Conservation (phyloP, 2,888 invertebrate genomes). For the Eupithecia dodoneata region DNA sequence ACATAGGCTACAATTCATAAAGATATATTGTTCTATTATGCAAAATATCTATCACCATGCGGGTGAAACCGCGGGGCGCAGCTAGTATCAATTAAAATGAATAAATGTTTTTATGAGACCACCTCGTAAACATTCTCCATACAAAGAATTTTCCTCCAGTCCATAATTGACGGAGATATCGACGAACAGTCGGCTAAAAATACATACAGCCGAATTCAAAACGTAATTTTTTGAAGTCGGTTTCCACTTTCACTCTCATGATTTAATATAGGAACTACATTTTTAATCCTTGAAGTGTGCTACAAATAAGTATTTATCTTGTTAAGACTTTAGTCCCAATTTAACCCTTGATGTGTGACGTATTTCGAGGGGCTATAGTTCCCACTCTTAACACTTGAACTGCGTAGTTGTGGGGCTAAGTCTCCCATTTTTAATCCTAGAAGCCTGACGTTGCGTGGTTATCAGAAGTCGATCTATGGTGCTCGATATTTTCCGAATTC, state of each 20-base stretch:
- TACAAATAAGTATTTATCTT: not conserved
- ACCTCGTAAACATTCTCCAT: too few species aligned
- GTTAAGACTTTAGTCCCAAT: not conserved
- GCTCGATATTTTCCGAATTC: constrained; percentile 51
- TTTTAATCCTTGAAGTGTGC: not conserved
- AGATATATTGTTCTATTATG: too few species aligned
- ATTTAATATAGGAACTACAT: not conserved
- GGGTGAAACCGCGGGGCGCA: too few species aligned
- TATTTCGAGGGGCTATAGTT: not conserved
- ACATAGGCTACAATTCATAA: too few species aligned
- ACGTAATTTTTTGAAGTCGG: not conserved
- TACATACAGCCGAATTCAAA: not conserved
- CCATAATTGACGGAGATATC: too few species aligned
- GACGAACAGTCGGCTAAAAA: not conserved
- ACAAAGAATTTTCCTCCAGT: too few species aligned
- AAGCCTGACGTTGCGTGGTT: not conserved
- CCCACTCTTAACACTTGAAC: not conserved
- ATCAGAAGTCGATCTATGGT: constrained; percentile 39
- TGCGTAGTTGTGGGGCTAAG: not conserved
- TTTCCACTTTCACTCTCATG: not conserved
- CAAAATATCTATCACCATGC: too few species aligned
- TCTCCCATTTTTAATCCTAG: not conserved
- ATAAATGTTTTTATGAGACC: too few species aligned
- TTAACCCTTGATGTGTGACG: not conserved
- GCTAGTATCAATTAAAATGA: too few species aligned